Evolutionary conservation across 2,113 vertebrate species (phyloP), one percentile per base, ranked within the genome.

Genomic region (Syngnathus floridae): DNA sequence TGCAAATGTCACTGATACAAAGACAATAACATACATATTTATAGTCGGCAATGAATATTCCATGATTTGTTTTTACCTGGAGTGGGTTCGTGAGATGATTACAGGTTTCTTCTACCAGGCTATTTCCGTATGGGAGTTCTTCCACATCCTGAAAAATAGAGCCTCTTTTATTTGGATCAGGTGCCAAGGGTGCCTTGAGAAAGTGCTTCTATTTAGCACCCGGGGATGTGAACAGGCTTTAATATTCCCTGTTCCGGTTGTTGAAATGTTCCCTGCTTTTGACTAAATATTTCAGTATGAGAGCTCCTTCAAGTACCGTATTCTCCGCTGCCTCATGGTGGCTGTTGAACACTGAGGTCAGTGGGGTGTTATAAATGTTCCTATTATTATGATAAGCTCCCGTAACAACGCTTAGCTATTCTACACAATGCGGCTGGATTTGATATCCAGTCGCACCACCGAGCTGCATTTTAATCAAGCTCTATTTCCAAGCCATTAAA

Each of bases 401-500:
- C 65, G 64, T 76, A 77, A 79, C 66, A 76, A 49, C 38, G 60
- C 35, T 65, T 75, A n/a, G 79, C 69, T 49, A 65, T 72, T 82
- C 55, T n/a, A 17, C 63, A 61, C 74, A 72, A 82, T 74, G 55
- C 45, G 65, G 70, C 72, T 74, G 70, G 37, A 74, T 70, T 77
- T 78, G 75, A 70, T 74, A 40, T 80, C 79, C 69, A 69, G 80
- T 80, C 81, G 78, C 87, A 78, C 77, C 14, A 19, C 16, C 0
- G 79, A 70, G 62, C 75, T 68, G 70, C 73, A 81, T 85, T 83
- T 84, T 86, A 88, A 87, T 85, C 79, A 80, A 82, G 79, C 73
- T 73, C 81, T 70, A 74, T 83, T 79, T 86, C 82, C 74, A 74
- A 84, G 82, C 84, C 77, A 86, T 87, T 87, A 86, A 87, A 86